phyloP scores from a whole-genome alignment of 2,888 invertebrate genomes.

The Drosophila recens region DNA sequence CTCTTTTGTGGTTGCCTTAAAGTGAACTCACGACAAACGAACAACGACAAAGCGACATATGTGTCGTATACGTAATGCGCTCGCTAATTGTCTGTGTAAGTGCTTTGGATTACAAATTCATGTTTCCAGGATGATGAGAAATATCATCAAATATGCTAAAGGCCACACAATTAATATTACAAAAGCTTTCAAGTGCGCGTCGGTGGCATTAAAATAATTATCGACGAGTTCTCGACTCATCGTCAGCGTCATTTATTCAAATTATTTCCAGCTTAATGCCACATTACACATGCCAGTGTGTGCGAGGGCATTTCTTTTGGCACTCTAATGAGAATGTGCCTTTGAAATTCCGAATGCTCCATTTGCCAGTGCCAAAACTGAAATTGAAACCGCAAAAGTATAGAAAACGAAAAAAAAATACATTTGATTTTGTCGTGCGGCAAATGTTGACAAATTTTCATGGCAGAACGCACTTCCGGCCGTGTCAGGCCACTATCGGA shows the following conservation, averaged over 20 bases:
- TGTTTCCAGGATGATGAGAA: slow-evolving; percentile 7
- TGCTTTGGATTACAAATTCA: slow-evolving; percentile 42
- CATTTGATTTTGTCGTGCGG: slow-evolving; percentile 30
- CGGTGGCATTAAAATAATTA: slow-evolving; percentile 65
- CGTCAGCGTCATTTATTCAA: slow-evolving; percentile 59
- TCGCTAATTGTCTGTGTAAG: slow-evolving; percentile 47
- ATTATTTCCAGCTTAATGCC: slow-evolving; percentile 65
- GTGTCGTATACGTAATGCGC: slow-evolving; percentile 39
- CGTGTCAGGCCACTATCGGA: slow-evolving; percentile 21
- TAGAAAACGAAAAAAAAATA: slow-evolving; percentile 6
- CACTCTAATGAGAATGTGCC: slow-evolving; percentile 31
- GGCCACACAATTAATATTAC: slow-evolving; percentile 55
- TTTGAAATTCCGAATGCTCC: slow-evolving; percentile 16
- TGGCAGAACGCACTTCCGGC: slow-evolving; percentile 49
- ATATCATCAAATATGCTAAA: slow-evolving; percentile 48
- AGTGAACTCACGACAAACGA: slow-evolving; percentile 2
- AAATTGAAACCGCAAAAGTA: slow-evolving; percentile 37
- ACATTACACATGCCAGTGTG: slow-evolving; percentile 52
- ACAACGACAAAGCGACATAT: background rate
- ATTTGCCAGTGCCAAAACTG: slow-evolving; percentile 21
- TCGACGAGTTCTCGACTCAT: slow-evolving; percentile 45
- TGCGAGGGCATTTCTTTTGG: slow-evolving; percentile 12
- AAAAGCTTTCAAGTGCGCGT: slow-evolving; percentile 49
- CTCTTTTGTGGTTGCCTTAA: slow-evolving; percentile 19
- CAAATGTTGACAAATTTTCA: slow-evolving; percentile 60